Evolutionary conservation across 2,113 vertebrate species (phyloP), one percentile per base, ranked within the genome.

Genomic region (Macrotus californicus): DNA sequence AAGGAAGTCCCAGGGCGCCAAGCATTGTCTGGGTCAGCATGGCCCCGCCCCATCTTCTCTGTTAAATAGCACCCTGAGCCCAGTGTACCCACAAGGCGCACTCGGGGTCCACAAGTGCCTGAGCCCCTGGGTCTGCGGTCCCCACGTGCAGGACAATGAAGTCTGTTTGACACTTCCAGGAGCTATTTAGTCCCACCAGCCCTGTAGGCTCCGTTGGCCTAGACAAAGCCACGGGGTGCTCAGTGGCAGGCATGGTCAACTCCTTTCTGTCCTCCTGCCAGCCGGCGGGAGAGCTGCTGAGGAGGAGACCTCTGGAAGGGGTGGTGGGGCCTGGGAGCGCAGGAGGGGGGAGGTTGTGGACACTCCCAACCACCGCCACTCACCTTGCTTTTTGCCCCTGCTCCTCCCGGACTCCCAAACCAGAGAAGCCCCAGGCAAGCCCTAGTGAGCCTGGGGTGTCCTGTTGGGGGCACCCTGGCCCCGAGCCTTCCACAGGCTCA

Each of bases 111-210:
- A 43, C 46, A 6, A 29, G 52, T 36, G 26, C 69, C 92, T 43
- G 54, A 48, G 61, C 94, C 72, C 83, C 83, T 89, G 83, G 66
- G n/a, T 86, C 79, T 43, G 21, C 2, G 2, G 64, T n/a, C 48
- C 22, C 29, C 24, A 11, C 2, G 0, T 48, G 43, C 46, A 81
- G 70, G 36, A 48, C 41, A 69, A 73, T 85, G 48, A 87, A 92
- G 46, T 85, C 36, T 48, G 36, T 80, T 80, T 81, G 85, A 81
- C 36, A 41, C 72, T 93, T 61, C 34, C 48, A 19, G 50, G 59
- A 92, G 70, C 93, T 93, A 59, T 69, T 69, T 83, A 76, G 41
- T 76, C 80, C 84, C 84, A 87, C 46, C 87, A 94, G 89, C 61
- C 77, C 52, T 16, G 31, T 79, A 36, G 81, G 76, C 61, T n/a